These are phyloP conservation scores for Jordanella pulchra DNA, from an alignment of 2,797 vertebrate genomes.

Conservation along the genomic window DNA sequence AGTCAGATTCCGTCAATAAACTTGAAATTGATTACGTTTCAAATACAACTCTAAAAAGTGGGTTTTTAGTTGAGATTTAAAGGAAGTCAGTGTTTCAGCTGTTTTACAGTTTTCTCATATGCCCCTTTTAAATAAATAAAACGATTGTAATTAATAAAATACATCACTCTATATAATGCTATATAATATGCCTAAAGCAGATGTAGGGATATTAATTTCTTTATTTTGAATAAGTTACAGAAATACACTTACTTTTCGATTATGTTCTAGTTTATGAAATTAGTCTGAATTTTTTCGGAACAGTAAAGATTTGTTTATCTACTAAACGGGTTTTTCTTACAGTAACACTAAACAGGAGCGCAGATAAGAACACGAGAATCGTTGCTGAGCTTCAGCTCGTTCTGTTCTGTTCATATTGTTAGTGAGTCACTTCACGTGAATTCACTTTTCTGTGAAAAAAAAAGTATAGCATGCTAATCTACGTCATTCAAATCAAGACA, in stretches of 20 bases:
- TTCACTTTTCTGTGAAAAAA: neutral
- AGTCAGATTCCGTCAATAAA: too few species aligned
- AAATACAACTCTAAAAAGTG: too few species aligned
- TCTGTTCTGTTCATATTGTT: constrained; percentile 14
- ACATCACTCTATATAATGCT: neutral
- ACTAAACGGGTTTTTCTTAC: neutral
- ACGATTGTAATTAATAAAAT: neutral
- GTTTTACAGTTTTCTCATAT: too few species aligned
- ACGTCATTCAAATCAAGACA: neutral
- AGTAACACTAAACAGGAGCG: neutral
- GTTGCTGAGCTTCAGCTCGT: neutral
- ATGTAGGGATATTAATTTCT: too few species aligned
- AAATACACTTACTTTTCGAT: neutral
- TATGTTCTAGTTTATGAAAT: neutral
- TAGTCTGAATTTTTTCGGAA: neutral
- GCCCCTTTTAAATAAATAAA: neutral
- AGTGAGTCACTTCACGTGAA: constrained; percentile 32
- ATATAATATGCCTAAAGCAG: too few species aligned
- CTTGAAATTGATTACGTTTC: too few species aligned
- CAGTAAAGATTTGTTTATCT: neutral
- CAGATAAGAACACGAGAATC: constrained; percentile 5
- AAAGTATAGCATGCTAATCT: constrained; percentile 11
- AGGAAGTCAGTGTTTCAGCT: too few species aligned
- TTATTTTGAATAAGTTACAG: neutral
- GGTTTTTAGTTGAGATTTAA: too few species aligned